Percentiles rank a stretch among this genome's conserved stretches.
phyloP scores from a whole-genome alignment of 1,140 invertebrate species.

The Drosophila sturtevanti region DNA sequence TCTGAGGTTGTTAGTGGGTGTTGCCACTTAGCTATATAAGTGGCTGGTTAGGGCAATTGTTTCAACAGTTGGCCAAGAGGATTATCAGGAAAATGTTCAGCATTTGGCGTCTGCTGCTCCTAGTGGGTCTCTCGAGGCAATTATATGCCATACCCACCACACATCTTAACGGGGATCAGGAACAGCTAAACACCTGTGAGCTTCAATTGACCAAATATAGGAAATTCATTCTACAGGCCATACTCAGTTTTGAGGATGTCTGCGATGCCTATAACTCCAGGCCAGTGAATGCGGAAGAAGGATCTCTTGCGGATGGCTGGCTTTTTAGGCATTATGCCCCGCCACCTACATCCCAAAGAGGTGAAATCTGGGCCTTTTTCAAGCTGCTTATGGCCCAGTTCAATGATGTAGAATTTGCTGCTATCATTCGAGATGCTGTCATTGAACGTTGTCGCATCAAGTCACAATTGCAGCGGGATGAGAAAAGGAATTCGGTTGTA shows the following conservation, averaged over 20 bases:
- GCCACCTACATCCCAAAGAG: constrained; percentile 61
- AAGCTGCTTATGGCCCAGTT: constrained; percentile 79
- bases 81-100: constrained; percentile 44
- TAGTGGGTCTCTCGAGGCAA: constrained; percentile 43
- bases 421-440: constrained; percentile 68
- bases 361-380: constrained; percentile 79
- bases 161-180: constrained; percentile 25
- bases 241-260: constrained; percentile 78
- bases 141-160: constrained; percentile 47
- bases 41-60: constrained; percentile 16
- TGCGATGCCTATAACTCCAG: constrained; percentile 73
- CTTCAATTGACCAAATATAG: constrained; percentile 73
- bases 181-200: constrained; percentile 65
- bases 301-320: constrained; percentile 36
- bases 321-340: constrained; percentile 68
- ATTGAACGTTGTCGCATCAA: constrained; percentile 76
- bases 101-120: constrained; percentile 52
- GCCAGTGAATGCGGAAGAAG: constrained; percentile 37
- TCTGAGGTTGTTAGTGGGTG: background rate
- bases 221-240: constrained; percentile 71
- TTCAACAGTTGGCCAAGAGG: constrained; percentile 60
- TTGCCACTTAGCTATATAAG: constrained; percentile 52
- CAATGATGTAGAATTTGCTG: constrained; percentile 70
- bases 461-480: constrained; percentile 67
- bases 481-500: constrained; percentile 76